A percentile compares a stretch with the other conserved stretches of the same genome.
phyloP scores from a whole-genome alignment of 2,797 vertebrate genomes.

The Poeciliopsis paucimaculata region DNA sequence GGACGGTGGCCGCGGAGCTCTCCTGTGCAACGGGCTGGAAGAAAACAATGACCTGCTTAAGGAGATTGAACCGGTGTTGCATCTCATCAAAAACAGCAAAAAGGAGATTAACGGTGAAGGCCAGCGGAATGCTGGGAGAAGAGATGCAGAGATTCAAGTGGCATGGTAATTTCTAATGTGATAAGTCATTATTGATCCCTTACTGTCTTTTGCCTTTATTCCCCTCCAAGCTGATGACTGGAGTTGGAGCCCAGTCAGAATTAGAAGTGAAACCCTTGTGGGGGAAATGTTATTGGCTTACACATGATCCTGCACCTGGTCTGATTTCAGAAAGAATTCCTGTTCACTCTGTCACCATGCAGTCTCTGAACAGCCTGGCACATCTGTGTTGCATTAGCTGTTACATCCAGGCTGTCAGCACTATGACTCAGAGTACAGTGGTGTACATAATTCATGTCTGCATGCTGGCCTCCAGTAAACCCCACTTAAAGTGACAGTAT shows the following conservation, averaged over 20 bases:
- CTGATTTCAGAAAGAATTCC: conserved; percentile 32
- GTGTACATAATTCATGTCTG: conserved; percentile 49
- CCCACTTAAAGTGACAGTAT: conserved; percentile 31
- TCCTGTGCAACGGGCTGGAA: conserved; percentile 83
- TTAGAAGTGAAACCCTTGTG: conserved; percentile 29
- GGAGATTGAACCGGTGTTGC: conserved; percentile 93
- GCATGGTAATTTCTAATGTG: conserved; percentile 85
- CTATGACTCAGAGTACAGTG: conserved; percentile 50
- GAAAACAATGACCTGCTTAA: conserved; percentile 90
- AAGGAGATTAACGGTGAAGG: conserved; percentile 82
- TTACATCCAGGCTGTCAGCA: conserved; percentile 36
- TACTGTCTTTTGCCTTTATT: conserved; percentile 31
- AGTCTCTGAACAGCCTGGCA: conserved; percentile 37
- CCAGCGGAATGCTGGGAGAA: conserved; percentile 80
- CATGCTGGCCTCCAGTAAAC: conserved; percentile 33
- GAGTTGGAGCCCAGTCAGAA: conserved; percentile 22
- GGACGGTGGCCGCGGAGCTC: conserved; percentile 58
- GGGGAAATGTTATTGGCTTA: conserved; percentile 26
- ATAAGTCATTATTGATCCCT: conserved; percentile 40
- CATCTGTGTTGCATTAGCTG: conserved; percentile 44
- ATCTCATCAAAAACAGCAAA: conserved; percentile 86
- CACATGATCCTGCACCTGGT: conserved; percentile 35
- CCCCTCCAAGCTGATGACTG: background rate
- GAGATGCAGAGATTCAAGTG: conserved; percentile 91
- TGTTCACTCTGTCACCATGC: conserved; percentile 14